Evolutionary conservation across 2,888 invertebrate species (phyloP), one percentile per base, ranked within the genome.

Genomic region (Seira musarum): DNA sequence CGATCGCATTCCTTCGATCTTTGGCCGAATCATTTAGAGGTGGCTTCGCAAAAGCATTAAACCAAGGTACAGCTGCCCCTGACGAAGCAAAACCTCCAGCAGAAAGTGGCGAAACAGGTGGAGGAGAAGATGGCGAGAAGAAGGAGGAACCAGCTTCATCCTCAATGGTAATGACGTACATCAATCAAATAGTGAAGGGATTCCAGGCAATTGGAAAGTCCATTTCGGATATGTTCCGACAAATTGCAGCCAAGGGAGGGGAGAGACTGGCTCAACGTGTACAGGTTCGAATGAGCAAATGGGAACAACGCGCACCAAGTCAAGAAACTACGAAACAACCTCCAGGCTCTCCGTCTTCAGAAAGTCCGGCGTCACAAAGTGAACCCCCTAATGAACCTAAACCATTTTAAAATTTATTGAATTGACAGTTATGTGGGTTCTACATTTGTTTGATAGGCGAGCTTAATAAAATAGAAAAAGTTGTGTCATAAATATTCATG

Each of bases 1-100:
- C 72, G 2, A 64, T 72, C 0, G 49, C 63, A 17, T 64, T 72
- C 17, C 21, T 72, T 1, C 63, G 64, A 22, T 64, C 63, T 1
- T 63, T 72, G 72, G 72, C 72, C 5, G 17, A 40, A 24, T 72
- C 72, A 8, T 71, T 71, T 10, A 35, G 71, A 24, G 40, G 49
- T 46, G 72, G 72, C 0, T 25, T 64, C 22, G 64, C 72, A 1
- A 1, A 19, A 22, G 8, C 46, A n/a, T 25, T 72, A 61, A 19
- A 30, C 30, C 70, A 60, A 61, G 21, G 61, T 19, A 40, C 35
- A 5, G 25, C 57, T 24, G 25, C 69, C 25, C 53, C 61, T 3
- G 30, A n/a, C n/a, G n/a, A 30, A 30, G 30, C 30, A 30, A 30
- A 30, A 30, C 30, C 30, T 5, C 30, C 30, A 30, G 30, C 3